These are phyloP conservation scores for Nautilus pompilius DNA, from an alignment of 1,140 invertebrate species.

Conservation along the genomic window DNA sequence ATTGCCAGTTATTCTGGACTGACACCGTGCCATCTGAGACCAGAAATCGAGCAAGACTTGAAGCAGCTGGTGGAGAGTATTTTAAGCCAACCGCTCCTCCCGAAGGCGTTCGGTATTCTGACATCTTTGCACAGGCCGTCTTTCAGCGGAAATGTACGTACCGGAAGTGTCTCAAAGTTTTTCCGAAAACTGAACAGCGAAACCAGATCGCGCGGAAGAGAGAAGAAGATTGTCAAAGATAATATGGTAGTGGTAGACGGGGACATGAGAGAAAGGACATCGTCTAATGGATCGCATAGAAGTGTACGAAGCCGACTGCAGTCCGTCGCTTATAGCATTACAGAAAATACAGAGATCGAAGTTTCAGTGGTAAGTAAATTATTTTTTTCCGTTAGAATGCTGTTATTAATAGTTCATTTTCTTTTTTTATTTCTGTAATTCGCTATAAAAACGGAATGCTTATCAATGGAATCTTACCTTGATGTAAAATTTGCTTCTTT, in stretches of 20 bases:
- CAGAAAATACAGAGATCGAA: constrained; percentile 25
- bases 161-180: constrained; percentile 28
- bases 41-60: constrained; percentile 56
- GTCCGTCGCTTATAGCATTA: constrained; percentile 18
- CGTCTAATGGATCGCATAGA: constrained; percentile 21
- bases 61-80: constrained; percentile 50
- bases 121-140: not conserved
- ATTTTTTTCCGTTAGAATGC: too few species aligned
- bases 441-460: too few species aligned
- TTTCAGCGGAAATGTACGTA: constrained; percentile 5
- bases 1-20: constrained; percentile 55
- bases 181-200: constrained; percentile 27
- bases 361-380: constrained; percentile 24
- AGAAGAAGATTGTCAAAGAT: constrained; percentile 15
- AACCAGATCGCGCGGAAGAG: constrained; percentile 3
- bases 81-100: constrained; percentile 5
- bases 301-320: constrained; percentile 18
- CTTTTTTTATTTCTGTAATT: too few species aligned
- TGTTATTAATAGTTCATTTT: too few species aligned
- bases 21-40: constrained; percentile 44
- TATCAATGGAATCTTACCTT: too few species aligned
- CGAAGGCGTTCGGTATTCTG: not conserved
- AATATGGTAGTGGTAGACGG: constrained; percentile 10
- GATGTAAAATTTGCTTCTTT: too few species aligned
- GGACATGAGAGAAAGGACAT: constrained; percentile 15